phyloP scores from a whole-genome alignment of 2,888 invertebrate species.

The Fissipunctia ypsillon region DNA sequence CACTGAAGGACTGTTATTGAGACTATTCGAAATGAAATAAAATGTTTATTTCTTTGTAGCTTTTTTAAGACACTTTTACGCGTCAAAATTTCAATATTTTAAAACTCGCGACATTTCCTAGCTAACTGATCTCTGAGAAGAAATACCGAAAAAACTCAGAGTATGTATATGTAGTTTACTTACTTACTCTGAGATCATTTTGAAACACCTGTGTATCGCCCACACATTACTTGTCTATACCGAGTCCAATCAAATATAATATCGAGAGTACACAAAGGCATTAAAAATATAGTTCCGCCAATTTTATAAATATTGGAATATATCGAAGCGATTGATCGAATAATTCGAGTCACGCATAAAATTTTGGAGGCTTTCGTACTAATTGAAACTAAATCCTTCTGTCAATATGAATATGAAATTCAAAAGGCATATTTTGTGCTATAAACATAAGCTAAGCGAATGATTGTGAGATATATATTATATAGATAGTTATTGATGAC shows the following conservation, averaged over 20 bases:
- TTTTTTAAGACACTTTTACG: too few relatives aligned
- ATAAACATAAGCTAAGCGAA: neutral
- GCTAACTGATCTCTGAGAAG: too few relatives aligned
- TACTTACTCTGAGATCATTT: too few relatives aligned
- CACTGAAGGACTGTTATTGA: too few relatives aligned
- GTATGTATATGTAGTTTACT: too few relatives aligned
- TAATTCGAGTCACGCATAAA: slow-evolving; percentile 6
- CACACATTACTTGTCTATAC: neutral
- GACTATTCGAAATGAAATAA: too few relatives aligned
- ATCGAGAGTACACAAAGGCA: neutral
- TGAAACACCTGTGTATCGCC: too few relatives aligned
- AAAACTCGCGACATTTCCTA: too few relatives aligned
- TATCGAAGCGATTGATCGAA: slow-evolving; percentile 11
- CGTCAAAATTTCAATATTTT: too few relatives aligned
- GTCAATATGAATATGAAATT: neutral
- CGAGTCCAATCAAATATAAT: slow-evolving; percentile 16
- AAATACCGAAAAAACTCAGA: too few relatives aligned
- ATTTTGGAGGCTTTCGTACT: slow-evolving; percentile 1
- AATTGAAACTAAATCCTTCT: slow-evolving; percentile 33
- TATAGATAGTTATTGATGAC: too few relatives aligned
- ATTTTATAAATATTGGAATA: slow-evolving; percentile 45
- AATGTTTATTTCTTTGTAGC: too few relatives aligned
- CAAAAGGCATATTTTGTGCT: neutral
- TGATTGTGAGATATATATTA: neutral
- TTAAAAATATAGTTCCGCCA: neutral